Evolutionary conservation across 2,797 vertebrate genomes (phyloP).

Genomic region (Bovichtus diacanthus): DNA sequence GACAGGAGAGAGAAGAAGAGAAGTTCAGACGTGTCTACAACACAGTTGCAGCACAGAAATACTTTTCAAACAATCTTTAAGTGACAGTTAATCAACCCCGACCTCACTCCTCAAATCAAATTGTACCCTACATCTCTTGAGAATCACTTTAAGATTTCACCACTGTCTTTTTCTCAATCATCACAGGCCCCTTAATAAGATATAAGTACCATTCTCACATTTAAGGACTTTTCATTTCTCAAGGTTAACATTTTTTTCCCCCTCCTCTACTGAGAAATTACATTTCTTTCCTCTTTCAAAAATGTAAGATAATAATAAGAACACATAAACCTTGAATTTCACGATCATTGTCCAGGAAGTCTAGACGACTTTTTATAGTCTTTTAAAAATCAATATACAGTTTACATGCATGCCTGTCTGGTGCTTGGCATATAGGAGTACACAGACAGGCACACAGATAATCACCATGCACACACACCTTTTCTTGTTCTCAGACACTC

Average conservation of each 20-base stretch:
- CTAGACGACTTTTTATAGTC: conserved; percentile 36
- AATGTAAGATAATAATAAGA: no score
- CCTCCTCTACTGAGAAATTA: neutral
- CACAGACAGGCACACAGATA: conserved; percentile 46
- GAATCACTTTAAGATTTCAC: conserved; percentile 26
- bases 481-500: conserved; percentile 12
- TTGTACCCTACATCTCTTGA: neutral
- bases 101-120: conserved; percentile 11
- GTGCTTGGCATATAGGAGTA: conserved; percentile 37
- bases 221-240: conserved; percentile 3
- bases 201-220: neutral
- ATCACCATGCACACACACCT: conserved; percentile 23
- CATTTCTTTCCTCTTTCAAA: neutral
- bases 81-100: conserved; percentile 16
- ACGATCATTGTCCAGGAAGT: conserved; percentile 30
- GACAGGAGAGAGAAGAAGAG: conserved; percentile 2
- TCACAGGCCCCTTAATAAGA: neutral
- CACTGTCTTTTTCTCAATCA: neutral
- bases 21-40: conserved; percentile 6
- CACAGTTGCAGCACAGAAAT: conserved; percentile 6
- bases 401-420: conserved; percentile 51
- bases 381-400: conserved; percentile 48
- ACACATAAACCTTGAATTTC: conserved; percentile 27
- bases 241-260: neutral
- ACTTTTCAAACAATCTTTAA: conserved; percentile 10